Base-by-base conservation (phyloP, 2,797 vertebrate genomes). In the Vultur gryphus region DNA sequence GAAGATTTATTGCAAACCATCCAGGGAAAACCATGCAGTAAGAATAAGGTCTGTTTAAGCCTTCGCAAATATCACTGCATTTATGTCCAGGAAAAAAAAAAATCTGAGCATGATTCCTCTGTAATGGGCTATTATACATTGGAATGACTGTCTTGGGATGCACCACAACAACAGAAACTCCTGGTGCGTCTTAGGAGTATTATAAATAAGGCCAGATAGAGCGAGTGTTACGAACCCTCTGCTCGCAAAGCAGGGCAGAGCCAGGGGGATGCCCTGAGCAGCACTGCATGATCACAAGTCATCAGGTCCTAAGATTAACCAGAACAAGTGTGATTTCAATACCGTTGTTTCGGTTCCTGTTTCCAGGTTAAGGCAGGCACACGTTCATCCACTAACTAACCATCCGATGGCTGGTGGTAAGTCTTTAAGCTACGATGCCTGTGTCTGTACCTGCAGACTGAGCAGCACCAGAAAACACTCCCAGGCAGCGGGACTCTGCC, bases 401-500 rank as follows among this genome's bases (percentile, higher is more conserved):
- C 1, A 0, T 11, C 35, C 2, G 1, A 18, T 1, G 0, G 66
- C 4, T 2, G 10, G 46, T 6, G 11, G 2, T 6, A 23, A 35
- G 43, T 8, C 43, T 43, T 9, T 6, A 28, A 35, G 61, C 8
- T 4, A 33, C 21, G 2, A 9, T 2, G 18, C 44, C n/a, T 3
- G 3, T 2, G 49, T 11, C 44, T 3, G 10, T 2, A 28, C 46
- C 37, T 4, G 13, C 48, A 35, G 71, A 3, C 24, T 4, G 10
- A 28, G 31, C 52, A 46, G 72, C 54, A 28, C 4, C 39, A 12
- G 17, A 28, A 25, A 13, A 17, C 0, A 7, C 2, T 7, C 37
- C 69, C 37, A 11, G 24, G 51, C 51, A 19, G 69, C 9, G 5
- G 37, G 49, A 29, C 48, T 33, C 23, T 3, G 29, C 49, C 12